Percentiles rank a stretch among this genome's conserved stretches.
Conservation (phyloP, 2,113 vertebrate genomes). For the cattle (Bos taurus) region DNA sequence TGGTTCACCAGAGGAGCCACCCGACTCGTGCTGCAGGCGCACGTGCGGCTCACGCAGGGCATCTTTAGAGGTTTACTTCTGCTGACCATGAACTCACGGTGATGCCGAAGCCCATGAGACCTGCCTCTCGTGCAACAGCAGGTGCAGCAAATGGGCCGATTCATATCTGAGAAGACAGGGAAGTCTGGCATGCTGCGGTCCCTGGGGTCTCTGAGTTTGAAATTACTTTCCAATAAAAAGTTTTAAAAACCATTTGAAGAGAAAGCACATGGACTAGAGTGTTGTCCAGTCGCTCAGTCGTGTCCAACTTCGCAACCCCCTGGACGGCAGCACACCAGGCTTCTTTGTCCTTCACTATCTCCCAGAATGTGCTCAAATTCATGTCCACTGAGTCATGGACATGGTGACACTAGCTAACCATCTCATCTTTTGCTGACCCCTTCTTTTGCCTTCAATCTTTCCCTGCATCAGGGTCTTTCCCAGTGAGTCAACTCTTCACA, state of each 20-base stretch:
- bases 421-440: not conserved
- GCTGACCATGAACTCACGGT: not conserved
- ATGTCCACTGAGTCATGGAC: fast-evolving
- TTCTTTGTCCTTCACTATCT: not conserved
- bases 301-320: not conserved
- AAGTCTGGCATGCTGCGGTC: not conserved
- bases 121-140: fast-evolving
- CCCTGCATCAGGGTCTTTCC: not conserved
- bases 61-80: not conserved
- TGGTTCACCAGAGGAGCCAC: not conserved
- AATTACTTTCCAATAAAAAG: not conserved
- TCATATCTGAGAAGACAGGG: not conserved
- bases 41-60: fast-evolving
- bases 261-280: not conserved
- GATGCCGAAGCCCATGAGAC: not conserved
- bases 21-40: not conserved
- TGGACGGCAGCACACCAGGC: not conserved
- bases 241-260: not conserved
- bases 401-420: not conserved
- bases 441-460: not conserved
- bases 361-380: not conserved
- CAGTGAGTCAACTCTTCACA: not conserved
- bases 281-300: not conserved
- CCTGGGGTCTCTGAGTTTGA: not conserved
- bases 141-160: not conserved